Evolutionary conservation across 1,140 invertebrate genomes (phyloP).

Genomic region (Lordiphosa stackelbergi): DNA sequence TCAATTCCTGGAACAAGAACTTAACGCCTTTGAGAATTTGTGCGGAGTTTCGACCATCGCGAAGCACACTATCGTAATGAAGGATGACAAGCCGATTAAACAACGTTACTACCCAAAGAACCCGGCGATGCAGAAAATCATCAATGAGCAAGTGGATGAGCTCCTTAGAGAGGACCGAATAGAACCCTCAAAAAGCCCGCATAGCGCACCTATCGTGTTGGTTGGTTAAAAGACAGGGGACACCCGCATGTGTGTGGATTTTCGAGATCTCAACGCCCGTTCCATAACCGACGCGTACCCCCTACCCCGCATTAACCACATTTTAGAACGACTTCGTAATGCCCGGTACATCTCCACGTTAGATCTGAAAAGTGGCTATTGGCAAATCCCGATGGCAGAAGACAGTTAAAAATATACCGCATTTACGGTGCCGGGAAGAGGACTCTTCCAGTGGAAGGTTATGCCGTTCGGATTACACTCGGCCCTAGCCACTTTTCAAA

Average conservation of each 20-base stretch:
- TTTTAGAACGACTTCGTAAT: slow-evolving; percentile 3
- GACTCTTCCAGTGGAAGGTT: too few species aligned
- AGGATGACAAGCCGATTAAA: background rate
- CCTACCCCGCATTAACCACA: slow-evolving; percentile 6
- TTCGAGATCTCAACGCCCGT: slow-evolving; percentile 7
- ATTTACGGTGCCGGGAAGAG: slow-evolving; percentile 9
- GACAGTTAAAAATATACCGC: background rate
- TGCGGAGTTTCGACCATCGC: background rate
- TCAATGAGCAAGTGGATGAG: slow-evolving; percentile 15
- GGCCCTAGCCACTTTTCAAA: too few species aligned
- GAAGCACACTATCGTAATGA: background rate
- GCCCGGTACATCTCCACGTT: background rate
- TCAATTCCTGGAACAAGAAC: background rate
- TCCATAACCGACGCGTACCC: slow-evolving; percentile 13
- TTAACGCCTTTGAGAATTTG: background rate
- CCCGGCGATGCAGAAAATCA: slow-evolving; percentile 1
- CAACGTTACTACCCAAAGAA: background rate
- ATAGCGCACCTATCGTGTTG: too few species aligned
- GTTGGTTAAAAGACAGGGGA: slow-evolving; percentile 13
- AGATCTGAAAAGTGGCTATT: too few species aligned
- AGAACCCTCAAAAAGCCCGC: background rate
- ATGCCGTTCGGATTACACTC: too few species aligned
- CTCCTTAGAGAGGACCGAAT: too few species aligned
- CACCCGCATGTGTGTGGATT: slow-evolving; percentile 5
- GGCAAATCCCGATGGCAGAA: too few species aligned